These are phyloP conservation scores for Isaurus tuberculatus DNA, from an alignment of 92 coral and sea anemone species.

Conservation along the genomic window DNA sequence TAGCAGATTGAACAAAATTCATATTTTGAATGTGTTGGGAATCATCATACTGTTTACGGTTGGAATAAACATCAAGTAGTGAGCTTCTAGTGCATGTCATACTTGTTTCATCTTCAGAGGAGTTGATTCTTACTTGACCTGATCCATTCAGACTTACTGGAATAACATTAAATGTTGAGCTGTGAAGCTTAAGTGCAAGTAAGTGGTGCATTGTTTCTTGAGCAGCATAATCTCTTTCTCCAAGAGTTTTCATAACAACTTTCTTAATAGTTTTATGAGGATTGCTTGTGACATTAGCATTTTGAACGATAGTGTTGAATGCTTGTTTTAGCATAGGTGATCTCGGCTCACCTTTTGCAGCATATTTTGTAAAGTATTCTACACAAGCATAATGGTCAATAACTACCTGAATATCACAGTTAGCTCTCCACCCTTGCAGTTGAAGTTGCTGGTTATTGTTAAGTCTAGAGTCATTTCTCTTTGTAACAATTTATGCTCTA, in stretches of 20 bases:
- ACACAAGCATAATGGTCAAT: too few relatives aligned
- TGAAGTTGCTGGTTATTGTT: conserved; percentile 31
- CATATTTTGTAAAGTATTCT: conserved; percentile 61
- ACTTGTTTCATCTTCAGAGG: neutral
- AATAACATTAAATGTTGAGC: conserved; percentile 69
- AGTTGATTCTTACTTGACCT: conserved; percentile 51
- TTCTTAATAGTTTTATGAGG: conserved; percentile 63
- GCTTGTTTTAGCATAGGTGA: conserved; percentile 32
- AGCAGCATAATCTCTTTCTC: conserved; percentile 70
- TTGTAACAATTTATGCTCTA: conserved; percentile 55
- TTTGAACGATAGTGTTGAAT: conserved; percentile 49
- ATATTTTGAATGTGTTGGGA: conserved; percentile 10
- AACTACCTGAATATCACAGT: too few relatives aligned
- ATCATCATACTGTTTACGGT: neutral
- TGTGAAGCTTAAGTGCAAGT: conserved; percentile 68
- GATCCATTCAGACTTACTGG: conserved; percentile 78
- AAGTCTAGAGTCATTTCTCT: conserved; percentile 58
- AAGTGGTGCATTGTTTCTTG: conserved; percentile 73
- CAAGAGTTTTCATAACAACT: conserved; percentile 66
- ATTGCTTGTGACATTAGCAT: conserved; percentile 41
- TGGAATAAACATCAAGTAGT: conserved; percentile 22
- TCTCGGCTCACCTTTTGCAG: conserved; percentile 66
- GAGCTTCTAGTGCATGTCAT: conserved; percentile 39
- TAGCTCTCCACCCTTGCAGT: too few relatives aligned
- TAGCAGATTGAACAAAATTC: conserved; percentile 62